These are phyloP conservation scores for Apteryx mantelli DNA, from an alignment of 2,113 vertebrate species.

Conservation along the genomic window DNA sequence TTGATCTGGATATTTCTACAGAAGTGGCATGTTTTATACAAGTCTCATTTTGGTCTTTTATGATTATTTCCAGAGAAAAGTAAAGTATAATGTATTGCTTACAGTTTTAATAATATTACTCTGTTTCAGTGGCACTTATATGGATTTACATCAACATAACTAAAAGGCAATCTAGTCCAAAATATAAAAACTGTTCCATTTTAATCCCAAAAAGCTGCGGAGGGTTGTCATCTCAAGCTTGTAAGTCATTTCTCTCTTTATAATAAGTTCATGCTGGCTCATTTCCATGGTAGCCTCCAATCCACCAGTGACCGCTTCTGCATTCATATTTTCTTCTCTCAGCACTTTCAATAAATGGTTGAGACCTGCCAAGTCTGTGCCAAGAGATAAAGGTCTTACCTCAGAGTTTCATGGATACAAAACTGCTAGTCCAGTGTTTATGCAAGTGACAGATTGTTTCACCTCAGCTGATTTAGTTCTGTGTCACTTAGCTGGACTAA, in stretches of 20 bases:
- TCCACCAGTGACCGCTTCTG: neutral
- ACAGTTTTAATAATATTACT: neutral
- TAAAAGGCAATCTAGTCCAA: neutral
- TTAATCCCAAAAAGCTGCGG: neutral
- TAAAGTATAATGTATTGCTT: neutral
- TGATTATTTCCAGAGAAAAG: neutral
- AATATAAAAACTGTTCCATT: neutral
- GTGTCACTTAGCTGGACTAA: neutral
- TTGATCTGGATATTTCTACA: neutral
- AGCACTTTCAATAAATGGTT: neutral
- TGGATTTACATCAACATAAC: neutral
- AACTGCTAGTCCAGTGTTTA: neutral
- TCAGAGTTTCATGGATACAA: neutral
- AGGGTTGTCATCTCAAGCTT: neutral
- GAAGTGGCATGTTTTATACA: neutral
- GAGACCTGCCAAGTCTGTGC: neutral
- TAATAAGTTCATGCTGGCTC: neutral
- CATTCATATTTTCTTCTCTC: neutral
- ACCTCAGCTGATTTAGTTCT: neutral
- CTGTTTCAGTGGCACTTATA: neutral
- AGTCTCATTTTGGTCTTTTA: neutral
- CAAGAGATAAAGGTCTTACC: neutral
- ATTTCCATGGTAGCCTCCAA: neutral
- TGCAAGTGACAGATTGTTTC: rapidly evolving
- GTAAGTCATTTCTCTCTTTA: neutral